Conservation (phyloP, 2,888 invertebrate species). For the Hirtodrosophila confusa region DNA sequence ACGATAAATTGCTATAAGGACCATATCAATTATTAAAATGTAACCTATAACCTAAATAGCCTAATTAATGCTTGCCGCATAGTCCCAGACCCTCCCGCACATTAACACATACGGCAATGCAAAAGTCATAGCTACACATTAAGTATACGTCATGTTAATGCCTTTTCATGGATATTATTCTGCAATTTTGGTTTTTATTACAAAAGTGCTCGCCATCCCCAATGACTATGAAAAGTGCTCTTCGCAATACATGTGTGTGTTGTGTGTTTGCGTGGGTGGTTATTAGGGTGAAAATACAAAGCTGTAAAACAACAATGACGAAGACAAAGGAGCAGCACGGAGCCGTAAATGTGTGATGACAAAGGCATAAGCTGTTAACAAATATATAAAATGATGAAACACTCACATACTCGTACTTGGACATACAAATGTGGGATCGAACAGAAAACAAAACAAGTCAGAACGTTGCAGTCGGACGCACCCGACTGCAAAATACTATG, state of each 20-base stretch:
- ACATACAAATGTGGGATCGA: slow-evolving; percentile 14
- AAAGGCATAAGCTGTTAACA: slow-evolving; percentile 55
- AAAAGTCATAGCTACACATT: slow-evolving; percentile 30
- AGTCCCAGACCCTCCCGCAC: not conserved
- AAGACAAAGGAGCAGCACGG: slow-evolving; percentile 40
- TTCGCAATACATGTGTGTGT: slow-evolving; percentile 13
- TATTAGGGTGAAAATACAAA: slow-evolving; percentile 30
- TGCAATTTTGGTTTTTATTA: slow-evolving; percentile 36
- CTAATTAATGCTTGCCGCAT: slow-evolving; percentile 8
- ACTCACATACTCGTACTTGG: not conserved
- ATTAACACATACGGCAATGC: slow-evolving; percentile 6
- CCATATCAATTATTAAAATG: no score
- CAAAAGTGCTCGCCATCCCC: slow-evolving; percentile 24
- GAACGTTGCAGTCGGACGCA: no score
- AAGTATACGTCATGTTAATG: slow-evolving; percentile 52
- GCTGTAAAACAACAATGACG: slow-evolving; percentile 54
- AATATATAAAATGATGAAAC: slow-evolving; percentile 35
- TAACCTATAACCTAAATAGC: not conserved
- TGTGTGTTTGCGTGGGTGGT: not conserved
- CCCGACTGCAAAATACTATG: no score
- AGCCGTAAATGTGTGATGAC: slow-evolving; percentile 56
- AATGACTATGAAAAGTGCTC: slow-evolving; percentile 57
- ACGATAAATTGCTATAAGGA: no score
- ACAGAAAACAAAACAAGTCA: slow-evolving; percentile 18
- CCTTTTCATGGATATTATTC: slow-evolving; percentile 45